Base-by-base conservation (phyloP, 2,888 invertebrate genomes). In the Eumerus sabulonum region DNA sequence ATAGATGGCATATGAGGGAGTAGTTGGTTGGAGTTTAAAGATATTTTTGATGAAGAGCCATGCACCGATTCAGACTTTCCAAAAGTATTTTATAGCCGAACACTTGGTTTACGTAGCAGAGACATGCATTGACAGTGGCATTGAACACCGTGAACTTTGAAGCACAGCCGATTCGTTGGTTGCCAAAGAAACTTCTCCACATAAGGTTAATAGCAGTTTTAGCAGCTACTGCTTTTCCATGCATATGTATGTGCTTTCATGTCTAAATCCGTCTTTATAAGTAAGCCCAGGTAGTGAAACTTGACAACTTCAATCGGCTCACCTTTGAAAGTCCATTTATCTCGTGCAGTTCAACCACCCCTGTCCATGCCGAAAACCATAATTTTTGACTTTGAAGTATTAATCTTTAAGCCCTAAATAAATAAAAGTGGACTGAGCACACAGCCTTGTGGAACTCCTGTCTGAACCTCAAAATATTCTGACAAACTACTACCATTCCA, bases 31-130 rank as follows among this genome's bases (percentile, higher is more conserved):
- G 27, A 27, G n/a, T n/a, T n/a, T n/a, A n/a, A n/a, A n/a, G n/a
- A n/a, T n/a, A n/a, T n/a, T n/a, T n/a, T n/a, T n/a, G n/a, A n/a
- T n/a, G n/a, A n/a, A n/a, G n/a, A n/a, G n/a, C n/a, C n/a, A n/a
- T n/a, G n/a, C n/a, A n/a, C n/a, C n/a, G n/a, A n/a, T n/a, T n/a
- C n/a, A n/a, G n/a, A n/a, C n/a, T n/a, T n/a, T n/a, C n/a, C n/a
- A n/a, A n/a, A n/a, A n/a, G n/a, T n/a, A 36, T 9, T 11, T 11
- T 5, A 36, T 36, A 54, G 54, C 62, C 45, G 35, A 36, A 16
- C 35, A 35, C 53, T 18, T 63, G 36, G 3, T 53, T 36, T 44
- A 7, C 35, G n/a, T 53, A 63, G 36, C 45, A 63, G 9, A 63
- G 9, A 19, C 45, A 53, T 35, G 42, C 44, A n/a, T 44, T 63